phyloP scores from a whole-genome alignment of 2,113 vertebrate species.

The Embiotoca jacksoni region DNA sequence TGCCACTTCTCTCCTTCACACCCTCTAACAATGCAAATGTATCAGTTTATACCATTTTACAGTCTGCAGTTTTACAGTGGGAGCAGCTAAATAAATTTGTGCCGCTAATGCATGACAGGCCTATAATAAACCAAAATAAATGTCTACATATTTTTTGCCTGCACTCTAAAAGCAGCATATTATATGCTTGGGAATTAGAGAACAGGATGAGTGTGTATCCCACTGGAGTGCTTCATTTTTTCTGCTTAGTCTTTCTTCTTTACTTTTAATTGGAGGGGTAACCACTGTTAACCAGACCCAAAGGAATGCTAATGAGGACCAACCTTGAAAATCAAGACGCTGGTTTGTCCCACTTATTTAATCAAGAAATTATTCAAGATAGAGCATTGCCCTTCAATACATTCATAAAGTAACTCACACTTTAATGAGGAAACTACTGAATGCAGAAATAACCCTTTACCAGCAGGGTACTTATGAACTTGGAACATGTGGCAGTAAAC shows the following conservation, averaged over 20 bases:
- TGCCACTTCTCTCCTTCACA: not conserved
- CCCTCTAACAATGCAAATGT: not conserved
- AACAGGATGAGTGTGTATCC: constrained; percentile 31
- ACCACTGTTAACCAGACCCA: constrained; percentile 57
- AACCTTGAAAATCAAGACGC: constrained; percentile 38
- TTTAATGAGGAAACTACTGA: not conserved
- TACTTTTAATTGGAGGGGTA: constrained; percentile 54
- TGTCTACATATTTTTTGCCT: not conserved
- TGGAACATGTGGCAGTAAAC: not conserved
- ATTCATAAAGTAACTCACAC: not conserved
- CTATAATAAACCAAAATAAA: constrained; percentile 27
- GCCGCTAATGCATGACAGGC: constrained; percentile 21
- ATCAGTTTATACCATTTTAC: too few species aligned
- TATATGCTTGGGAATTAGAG: constrained; percentile 35
- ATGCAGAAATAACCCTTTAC: not conserved
- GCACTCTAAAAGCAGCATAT: constrained; percentile 25
- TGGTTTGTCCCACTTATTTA: constrained; percentile 3
- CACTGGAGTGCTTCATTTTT: constrained; percentile 37
- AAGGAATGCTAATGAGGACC: constrained; percentile 48
- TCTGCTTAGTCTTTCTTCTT: constrained; percentile 39
- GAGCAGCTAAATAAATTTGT: constrained; percentile 5
- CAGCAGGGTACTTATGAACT: not conserved
- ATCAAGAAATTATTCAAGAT: constrained; percentile 7
- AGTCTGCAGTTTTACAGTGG: too few species aligned
- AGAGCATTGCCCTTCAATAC: constrained; percentile 1